Evolutionary conservation across 2,888 invertebrate species (phyloP).

Genomic region (Venustoraphidia nigricollis): DNA sequence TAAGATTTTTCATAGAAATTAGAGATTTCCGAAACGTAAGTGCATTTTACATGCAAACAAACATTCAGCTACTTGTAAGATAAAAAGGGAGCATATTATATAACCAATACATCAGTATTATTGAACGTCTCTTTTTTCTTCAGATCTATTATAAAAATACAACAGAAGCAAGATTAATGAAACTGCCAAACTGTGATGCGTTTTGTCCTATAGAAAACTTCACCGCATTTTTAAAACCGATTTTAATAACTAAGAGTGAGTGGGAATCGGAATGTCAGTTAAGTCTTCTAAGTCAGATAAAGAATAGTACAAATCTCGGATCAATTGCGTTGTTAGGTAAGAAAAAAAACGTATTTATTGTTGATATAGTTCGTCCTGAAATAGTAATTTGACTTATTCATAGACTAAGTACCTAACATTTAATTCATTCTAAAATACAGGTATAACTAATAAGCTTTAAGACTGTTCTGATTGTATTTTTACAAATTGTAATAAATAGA

Average conservation of each 20-base stretch:
- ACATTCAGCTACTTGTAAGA: no score
- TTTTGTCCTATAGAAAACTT: conserved; percentile 47
- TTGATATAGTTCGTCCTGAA: neutral
- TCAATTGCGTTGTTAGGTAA: neutral
- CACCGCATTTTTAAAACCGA: conserved; percentile 37
- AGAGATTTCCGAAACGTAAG: no score
- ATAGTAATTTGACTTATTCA: neutral
- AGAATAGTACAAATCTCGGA: neutral
- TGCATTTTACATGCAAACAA: no score
- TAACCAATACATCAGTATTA: no score
- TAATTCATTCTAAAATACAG: no score
- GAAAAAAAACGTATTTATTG: no score
- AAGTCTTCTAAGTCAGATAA: neutral
- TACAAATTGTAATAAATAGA: no score
- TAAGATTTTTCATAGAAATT: no score
- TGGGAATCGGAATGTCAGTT: conserved; percentile 49
- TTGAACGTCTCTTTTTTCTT: conserved; percentile 10
- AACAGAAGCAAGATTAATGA: conserved; percentile 39
- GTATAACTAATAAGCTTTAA: no score
- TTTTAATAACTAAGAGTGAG: conserved; percentile 35
- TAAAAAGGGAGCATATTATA: no score
- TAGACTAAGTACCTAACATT: no score
- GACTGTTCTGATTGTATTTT: no score
- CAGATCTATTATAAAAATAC: conserved; percentile 53
- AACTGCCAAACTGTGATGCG: conserved; percentile 46